Evolutionary conservation across 1,140 invertebrate species (phyloP).

Genomic region (Leguminivora glycinivorella): DNA sequence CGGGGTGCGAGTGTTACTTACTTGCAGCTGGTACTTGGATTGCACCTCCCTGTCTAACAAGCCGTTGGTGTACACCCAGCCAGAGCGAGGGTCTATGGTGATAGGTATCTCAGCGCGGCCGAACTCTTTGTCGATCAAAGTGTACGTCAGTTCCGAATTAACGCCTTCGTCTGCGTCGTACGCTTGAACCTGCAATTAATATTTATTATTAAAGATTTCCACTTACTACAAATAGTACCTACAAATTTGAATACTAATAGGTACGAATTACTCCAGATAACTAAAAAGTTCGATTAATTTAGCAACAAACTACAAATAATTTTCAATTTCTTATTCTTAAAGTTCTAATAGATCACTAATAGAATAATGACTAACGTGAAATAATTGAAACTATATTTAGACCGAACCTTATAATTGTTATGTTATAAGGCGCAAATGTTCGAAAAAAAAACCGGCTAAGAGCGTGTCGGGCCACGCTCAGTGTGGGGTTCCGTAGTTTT

Average conservation of each 20-base stretch:
- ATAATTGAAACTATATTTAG: no score
- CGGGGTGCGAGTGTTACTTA: conserved; percentile 43
- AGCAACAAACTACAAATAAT: no score
- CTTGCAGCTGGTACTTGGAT: conserved; percentile 89
- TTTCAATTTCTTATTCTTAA: no score
- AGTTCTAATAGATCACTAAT: no score
- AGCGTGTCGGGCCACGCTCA: no score
- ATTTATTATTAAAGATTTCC: conserved; percentile 27
- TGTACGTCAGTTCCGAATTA: conserved; percentile 91
- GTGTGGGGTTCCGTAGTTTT: no score
- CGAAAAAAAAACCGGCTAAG: no score
- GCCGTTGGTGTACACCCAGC: conserved; percentile 93
- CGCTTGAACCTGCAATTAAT: conserved; percentile 86
- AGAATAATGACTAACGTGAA: no score
- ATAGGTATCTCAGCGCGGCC: conserved; percentile 88
- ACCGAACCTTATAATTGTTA: no score
- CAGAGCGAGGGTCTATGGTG: conserved; percentile 89
- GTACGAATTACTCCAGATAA: no score
- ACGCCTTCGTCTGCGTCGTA: conserved; percentile 94
- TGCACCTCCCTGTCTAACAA: conserved; percentile 94
- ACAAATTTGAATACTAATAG: neutral
- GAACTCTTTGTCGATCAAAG: conserved; percentile 83
- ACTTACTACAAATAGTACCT: neutral
- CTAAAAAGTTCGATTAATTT: no score
- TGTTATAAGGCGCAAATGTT: no score